Evolutionary conservation across 2,888 invertebrate genomes (phyloP).

Genomic region (Seladonia tumulorum): DNA sequence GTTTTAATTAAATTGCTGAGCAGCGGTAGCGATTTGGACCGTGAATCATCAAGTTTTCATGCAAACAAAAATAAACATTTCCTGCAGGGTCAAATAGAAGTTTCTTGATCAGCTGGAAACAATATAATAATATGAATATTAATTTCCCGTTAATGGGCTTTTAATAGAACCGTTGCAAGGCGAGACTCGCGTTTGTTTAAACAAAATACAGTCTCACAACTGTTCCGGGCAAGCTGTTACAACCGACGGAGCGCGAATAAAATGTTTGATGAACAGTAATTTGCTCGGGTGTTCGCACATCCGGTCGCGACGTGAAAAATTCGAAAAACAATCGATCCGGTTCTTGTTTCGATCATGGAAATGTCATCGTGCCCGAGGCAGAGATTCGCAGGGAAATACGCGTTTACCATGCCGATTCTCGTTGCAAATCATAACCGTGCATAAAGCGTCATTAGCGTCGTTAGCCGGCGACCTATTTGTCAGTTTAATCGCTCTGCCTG

Average conservation of each 20-base stretch:
- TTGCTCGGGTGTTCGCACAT: neutral
- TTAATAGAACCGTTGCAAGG: neutral
- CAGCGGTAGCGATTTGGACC: no score
- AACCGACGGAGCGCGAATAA: neutral
- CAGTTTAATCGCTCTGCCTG: conserved; percentile 38
- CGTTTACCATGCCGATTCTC: conserved; percentile 28
- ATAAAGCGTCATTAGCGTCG: conserved; percentile 51
- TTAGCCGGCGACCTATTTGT: conserved; percentile 45
- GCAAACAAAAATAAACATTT: neutral
- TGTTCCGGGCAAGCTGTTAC: neutral
- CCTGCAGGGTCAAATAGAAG: neutral
- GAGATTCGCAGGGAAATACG: neutral
- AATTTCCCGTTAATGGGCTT: neutral
- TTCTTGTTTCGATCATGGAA: neutral
- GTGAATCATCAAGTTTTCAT: neutral
- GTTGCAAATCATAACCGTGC: conserved; percentile 33
- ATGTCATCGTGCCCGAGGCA: neutral
- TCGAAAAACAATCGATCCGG: neutral
- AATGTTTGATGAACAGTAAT: neutral
- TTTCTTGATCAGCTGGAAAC: no score
- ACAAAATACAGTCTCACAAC: neutral
- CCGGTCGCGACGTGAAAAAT: neutral
- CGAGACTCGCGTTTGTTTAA: neutral
- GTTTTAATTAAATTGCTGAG: no score
- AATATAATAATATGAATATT: neutral